Evolutionary conservation across 2,888 invertebrate species (phyloP), one percentile per base, ranked within the genome.

Genomic region (Chymomyza procnemis): DNA sequence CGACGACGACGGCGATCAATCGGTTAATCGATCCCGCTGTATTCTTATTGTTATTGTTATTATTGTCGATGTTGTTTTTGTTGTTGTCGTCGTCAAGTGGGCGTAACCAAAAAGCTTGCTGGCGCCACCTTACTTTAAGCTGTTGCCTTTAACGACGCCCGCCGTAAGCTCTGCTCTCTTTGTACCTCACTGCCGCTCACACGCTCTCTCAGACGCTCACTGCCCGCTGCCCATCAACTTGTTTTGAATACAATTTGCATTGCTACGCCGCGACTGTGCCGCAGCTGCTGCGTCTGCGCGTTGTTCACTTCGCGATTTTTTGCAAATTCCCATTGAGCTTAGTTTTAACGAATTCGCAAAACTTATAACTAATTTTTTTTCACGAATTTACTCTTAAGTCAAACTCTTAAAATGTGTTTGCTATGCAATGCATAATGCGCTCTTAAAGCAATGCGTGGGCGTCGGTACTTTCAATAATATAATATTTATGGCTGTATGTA

Each of bases 41-140:
- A 72, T 50, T 64, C 71, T 59, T 57, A 69, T 60, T 55, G 64
- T 41, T 54, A 59, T 56, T 52, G 57, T 61, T 59, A 57, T 61
- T 61, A 61, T 59, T 59, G 59, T 26, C 52, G 56, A 22, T 61
- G 19, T 66, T 72, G 75, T 64, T 55, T 26, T 22, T 69, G 47
- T 50, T 70, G 68, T 59, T 67, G 62, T 66, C 48, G 62, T 66
- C 68, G 71, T 76, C 79, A 80, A 88, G 88, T 87, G 83, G 88
- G 89, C 88, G 88, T 89, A 84, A 85, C 89, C 85, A 76, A 86
- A 88, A 83, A 68, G 73, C 80, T 80, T 78, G 71, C 72, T 88
- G 89, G 88, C 89, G 89, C 89, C 88, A 89, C 89, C 89, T 89
- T 79, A 79, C 78, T 80, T 84, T 76, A 79, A 79, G 69, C 64